Evolutionary conservation across 2,113 vertebrate species (phyloP).

Genomic region (Illadopsis cleaveri): DNA sequence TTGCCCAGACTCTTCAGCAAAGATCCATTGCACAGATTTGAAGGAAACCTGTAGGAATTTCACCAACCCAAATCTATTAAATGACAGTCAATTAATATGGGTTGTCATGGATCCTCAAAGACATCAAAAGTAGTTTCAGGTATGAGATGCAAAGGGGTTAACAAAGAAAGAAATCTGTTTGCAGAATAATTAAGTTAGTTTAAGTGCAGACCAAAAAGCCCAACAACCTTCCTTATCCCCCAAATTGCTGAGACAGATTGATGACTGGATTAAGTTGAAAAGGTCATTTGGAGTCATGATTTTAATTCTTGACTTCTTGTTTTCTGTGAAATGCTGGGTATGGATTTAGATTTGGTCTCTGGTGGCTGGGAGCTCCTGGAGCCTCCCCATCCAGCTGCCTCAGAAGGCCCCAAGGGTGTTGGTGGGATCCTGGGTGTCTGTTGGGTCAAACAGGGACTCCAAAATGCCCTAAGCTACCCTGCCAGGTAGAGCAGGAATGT

Average conservation of each 20-base stretch:
- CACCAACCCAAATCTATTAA: not conserved
- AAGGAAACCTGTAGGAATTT: not conserved
- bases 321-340: not conserved
- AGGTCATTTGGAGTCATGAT: not conserved
- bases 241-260: not conserved
- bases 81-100: not conserved
- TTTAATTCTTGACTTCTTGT: not conserved
- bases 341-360: not conserved
- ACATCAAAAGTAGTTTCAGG: not conserved
- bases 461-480: not conserved
- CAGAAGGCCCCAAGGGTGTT: not conserved
- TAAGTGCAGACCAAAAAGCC: not conserved
- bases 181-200: not conserved
- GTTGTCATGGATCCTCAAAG: not conserved
- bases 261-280: not conserved
- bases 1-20: not conserved
- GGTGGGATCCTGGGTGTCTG: not conserved
- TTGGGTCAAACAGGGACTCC: not conserved
- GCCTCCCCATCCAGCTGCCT: not conserved
- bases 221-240: not conserved
- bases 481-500: not conserved
- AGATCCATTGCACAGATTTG: not conserved
- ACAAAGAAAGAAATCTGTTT: not conserved
- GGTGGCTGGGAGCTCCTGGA: not conserved
- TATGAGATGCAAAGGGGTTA: not conserved